phyloP scores from a whole-genome alignment of 2,888 invertebrate species.

The Cryptus armator region DNA sequence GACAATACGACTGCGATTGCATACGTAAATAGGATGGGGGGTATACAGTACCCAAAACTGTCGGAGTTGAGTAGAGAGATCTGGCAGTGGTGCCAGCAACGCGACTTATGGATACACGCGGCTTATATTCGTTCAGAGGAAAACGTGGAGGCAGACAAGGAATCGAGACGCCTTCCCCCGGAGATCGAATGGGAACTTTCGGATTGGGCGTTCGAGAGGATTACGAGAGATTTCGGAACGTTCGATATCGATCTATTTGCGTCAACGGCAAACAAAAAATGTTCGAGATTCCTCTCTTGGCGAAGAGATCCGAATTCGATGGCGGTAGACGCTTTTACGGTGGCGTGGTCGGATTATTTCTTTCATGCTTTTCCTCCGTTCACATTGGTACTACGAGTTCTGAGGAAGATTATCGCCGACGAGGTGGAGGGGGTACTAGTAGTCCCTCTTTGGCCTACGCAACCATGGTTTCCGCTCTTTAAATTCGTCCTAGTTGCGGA shows the following conservation, averaged over 20 bases:
- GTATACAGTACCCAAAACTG: conserved; percentile 35
- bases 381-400: neutral
- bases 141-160: neutral
- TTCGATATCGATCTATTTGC: conserved; percentile 36
- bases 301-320: neutral
- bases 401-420: too few relatives aligned
- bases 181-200: neutral
- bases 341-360: neutral
- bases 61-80: conserved; percentile 16
- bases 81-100: conserved; percentile 49
- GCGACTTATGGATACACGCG: conserved; percentile 49
- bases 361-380: conserved; percentile 51
- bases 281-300: conserved; percentile 14
- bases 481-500: neutral
- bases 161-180: neutral
- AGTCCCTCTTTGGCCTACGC: conserved; percentile 28
- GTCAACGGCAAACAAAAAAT: conserved; percentile 25
- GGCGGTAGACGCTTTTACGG: conserved; percentile 39
- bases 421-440: conserved; percentile 36
- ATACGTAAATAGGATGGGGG: conserved; percentile 50
- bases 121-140: neutral
- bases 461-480: conserved; percentile 42
- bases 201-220: neutral
- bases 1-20: conserved; percentile 52
- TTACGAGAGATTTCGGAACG: neutral